Percentiles rank a stretch among this genome's conserved stretches.
These are phyloP conservation scores for Frieseomelitta varia DNA, from an alignment of 1,140 invertebrate species.

Conservation along the genomic window DNA sequence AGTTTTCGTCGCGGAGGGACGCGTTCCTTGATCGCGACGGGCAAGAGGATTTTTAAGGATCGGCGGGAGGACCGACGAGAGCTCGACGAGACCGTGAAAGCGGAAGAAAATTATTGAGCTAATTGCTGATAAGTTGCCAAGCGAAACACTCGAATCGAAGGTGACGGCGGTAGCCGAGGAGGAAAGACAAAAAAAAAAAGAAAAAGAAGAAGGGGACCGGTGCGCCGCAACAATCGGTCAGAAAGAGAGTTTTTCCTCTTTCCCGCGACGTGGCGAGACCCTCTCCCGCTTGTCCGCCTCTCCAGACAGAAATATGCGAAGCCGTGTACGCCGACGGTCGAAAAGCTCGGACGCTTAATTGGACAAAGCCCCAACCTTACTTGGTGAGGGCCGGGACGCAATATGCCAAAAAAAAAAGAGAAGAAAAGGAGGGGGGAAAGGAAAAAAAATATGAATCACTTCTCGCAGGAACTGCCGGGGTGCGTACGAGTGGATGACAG, in stretches of 20 bases:
- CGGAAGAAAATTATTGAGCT: slow-evolving; percentile 78
- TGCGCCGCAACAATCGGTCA: slow-evolving; percentile 57
- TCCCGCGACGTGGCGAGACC: slow-evolving; percentile 60
- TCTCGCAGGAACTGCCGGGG: slow-evolving; percentile 64
- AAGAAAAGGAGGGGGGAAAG: slow-evolving; percentile 8
- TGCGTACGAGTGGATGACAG: slow-evolving; percentile 55
- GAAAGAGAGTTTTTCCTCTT: slow-evolving; percentile 71
- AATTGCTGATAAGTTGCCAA: slow-evolving; percentile 76
- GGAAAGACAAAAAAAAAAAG: slow-evolving; percentile 26
- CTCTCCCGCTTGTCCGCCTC: slow-evolving; percentile 72
- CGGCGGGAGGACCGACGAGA: slow-evolving; percentile 37
- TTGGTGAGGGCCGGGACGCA: slow-evolving; percentile 73
- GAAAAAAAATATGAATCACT: slow-evolving; percentile 75
- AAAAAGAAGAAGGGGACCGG: slow-evolving; percentile 19
- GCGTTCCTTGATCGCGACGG: background rate
- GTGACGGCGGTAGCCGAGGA: slow-evolving; percentile 31
- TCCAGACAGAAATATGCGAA: slow-evolving; percentile 79
- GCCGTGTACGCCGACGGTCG: slow-evolving; percentile 69
- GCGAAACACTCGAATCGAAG: slow-evolving; percentile 68
- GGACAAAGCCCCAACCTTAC: slow-evolving; percentile 79
- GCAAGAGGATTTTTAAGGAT: slow-evolving; percentile 56
- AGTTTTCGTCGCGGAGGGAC: background rate
- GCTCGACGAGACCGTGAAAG: slow-evolving; percentile 68
- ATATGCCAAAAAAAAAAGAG: slow-evolving; percentile 72
- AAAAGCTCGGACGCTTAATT: slow-evolving; percentile 81